phyloP scores from a whole-genome alignment of 2,797 vertebrate species.

The Xyrichtys novacula region DNA sequence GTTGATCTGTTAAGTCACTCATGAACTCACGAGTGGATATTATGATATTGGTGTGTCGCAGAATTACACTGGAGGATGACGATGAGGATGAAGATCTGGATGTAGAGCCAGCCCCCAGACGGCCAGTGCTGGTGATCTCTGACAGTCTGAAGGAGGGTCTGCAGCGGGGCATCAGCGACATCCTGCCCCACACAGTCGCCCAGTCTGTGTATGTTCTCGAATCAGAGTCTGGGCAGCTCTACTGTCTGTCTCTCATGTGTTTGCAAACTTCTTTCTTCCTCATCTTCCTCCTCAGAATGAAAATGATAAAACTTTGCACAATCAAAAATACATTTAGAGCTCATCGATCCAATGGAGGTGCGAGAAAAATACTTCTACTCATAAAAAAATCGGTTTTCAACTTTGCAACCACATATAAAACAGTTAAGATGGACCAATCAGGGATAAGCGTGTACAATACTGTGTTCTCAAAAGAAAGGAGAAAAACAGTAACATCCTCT shows the following conservation, averaged over 20 bases:
- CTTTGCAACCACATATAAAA: too few relatives aligned
- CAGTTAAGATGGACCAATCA: too few relatives aligned
- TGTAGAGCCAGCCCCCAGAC: constrained; percentile 79
- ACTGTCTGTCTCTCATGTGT: not conserved
- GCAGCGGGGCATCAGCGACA: constrained; percentile 84
- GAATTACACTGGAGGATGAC: constrained; percentile 87
- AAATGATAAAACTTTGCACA: not conserved
- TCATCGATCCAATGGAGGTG: too few relatives aligned
- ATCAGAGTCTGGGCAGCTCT: too few relatives aligned
- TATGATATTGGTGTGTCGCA: constrained; percentile 53
- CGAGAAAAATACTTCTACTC: too few relatives aligned
- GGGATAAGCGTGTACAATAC: too few relatives aligned
- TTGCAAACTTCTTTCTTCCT: not conserved
- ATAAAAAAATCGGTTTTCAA: too few relatives aligned
- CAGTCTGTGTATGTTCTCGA: constrained; percentile 85
- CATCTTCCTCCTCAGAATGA: not conserved
- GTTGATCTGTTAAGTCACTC: not conserved
- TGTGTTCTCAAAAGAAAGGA: too few relatives aligned
- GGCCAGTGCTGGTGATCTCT: constrained; percentile 87
- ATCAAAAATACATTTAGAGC: too few relatives aligned
- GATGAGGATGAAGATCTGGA: constrained; percentile 85
- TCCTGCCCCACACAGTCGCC: constrained; percentile 86
- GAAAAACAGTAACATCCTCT: too few relatives aligned
- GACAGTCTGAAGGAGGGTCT: constrained; percentile 87
- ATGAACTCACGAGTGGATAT: not conserved